Evolutionary conservation across 2,797 vertebrate genomes (phyloP).

Genomic region (Coilia nasus): DNA sequence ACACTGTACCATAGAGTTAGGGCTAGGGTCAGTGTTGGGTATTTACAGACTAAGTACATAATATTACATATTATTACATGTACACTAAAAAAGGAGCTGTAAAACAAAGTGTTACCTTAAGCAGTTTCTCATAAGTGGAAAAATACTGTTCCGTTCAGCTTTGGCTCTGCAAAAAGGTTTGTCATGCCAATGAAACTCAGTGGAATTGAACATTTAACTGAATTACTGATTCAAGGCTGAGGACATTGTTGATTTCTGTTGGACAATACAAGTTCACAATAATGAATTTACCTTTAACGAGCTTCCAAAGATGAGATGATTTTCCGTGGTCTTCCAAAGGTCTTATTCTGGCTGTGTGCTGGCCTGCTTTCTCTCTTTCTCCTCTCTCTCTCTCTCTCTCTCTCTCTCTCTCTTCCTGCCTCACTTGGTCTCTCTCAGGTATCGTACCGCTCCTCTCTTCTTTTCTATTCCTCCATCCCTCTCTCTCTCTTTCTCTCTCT

Average conservation of each 20-base stretch:
- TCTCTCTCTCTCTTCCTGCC: conserved; percentile 31
- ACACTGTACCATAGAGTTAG: too few relatives aligned
- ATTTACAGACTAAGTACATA: too few relatives aligned
- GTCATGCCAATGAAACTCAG: too few relatives aligned
- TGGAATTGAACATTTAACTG: too few relatives aligned
- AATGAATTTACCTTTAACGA: neutral
- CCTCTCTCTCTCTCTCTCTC: neutral
- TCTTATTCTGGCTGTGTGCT: neutral
- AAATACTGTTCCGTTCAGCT: too few relatives aligned
- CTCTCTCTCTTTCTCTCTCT: conserved; percentile 18
- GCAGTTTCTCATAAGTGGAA: too few relatives aligned
- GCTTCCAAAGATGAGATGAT: neutral
- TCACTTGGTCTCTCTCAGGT: neutral
- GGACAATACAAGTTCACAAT: neutral
- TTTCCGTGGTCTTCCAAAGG: neutral
- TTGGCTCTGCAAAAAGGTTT: too few relatives aligned
- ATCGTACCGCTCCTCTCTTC: neutral
- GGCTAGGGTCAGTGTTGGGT: too few relatives aligned
- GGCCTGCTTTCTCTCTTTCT: neutral
- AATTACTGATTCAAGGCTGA: too few relatives aligned
- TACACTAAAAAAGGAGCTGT: too few relatives aligned
- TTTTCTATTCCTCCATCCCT: conserved; percentile 19
- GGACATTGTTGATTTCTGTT: neutral
- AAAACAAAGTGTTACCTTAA: too few relatives aligned
- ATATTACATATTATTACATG: too few relatives aligned